Conservation (phyloP, 1,140 invertebrate genomes). For the Tetramorium alpestre region DNA sequence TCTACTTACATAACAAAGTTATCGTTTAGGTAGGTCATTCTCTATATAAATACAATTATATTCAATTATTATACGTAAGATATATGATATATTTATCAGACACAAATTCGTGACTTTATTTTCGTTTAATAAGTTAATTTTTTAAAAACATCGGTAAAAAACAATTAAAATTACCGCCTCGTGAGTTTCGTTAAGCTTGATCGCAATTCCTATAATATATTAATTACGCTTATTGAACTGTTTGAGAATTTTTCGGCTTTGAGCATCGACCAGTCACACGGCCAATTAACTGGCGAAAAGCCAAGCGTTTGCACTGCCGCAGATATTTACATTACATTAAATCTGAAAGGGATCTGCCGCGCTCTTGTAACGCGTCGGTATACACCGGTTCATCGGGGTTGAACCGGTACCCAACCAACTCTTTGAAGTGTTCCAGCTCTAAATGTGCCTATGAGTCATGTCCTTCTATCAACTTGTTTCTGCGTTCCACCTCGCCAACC, state of each 20-base stretch:
- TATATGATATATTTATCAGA: background rate
- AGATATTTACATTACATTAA: constrained; percentile 82
- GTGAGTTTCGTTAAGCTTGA: background rate
- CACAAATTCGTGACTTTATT: background rate
- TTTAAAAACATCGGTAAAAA: background rate
- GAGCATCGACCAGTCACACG: constrained; percentile 55
- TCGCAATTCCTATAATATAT: background rate
- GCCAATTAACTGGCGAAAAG: constrained; percentile 78
- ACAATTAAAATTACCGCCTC: background rate
- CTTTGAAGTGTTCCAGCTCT: constrained; percentile 71
- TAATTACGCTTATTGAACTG: constrained; percentile 25
- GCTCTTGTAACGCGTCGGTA: constrained; percentile 62
- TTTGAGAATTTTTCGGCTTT: constrained; percentile 23
- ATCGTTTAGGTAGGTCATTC: background rate
- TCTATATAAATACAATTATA: background rate
- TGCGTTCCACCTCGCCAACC: constrained; percentile 66
- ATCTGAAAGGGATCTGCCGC: constrained; percentile 74
- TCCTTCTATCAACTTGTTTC: constrained; percentile 72
- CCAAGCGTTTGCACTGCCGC: constrained; percentile 69
- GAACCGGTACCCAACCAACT: constrained; percentile 50
- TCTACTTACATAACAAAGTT: background rate
- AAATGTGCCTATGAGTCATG: constrained; percentile 69
- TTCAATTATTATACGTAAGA: background rate
- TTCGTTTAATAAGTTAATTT: background rate
- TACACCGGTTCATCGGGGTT: constrained; percentile 63